These are phyloP conservation scores for Thymelicus lineola DNA, from an alignment of 2,888 invertebrate species.

Conservation along the genomic window DNA sequence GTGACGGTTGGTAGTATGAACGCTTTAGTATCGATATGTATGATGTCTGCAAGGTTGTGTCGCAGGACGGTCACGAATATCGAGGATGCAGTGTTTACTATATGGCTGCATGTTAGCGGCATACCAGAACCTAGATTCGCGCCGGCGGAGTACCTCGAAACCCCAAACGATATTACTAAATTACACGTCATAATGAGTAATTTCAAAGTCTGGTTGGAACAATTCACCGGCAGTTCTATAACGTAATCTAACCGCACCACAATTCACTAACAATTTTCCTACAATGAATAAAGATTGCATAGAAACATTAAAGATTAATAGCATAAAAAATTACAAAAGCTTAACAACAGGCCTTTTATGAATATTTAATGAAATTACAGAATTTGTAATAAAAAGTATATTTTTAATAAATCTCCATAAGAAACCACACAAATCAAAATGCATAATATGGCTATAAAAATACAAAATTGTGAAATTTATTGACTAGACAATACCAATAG, in stretches of 20 bases:
- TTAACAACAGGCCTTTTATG: background rate
- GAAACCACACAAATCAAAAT: background rate
- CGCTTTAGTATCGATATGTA: constrained; percentile 61
- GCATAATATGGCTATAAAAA: no score
- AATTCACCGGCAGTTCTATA: constrained; percentile 58
- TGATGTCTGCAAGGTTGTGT: constrained; percentile 71
- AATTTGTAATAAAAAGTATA: constrained; percentile 1
- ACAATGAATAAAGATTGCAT: background rate
- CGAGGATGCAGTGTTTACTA: constrained; percentile 74
- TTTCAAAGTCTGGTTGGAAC: constrained; percentile 71
- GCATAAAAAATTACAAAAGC: constrained; percentile 1
- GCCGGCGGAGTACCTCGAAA: constrained; percentile 71
- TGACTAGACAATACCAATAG: constrained; percentile 27
- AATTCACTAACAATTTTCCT: background rate
- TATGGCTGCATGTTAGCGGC: constrained; percentile 75
- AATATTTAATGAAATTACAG: constrained; percentile 17
- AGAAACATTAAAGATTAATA: background rate
- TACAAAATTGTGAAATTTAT: background rate
- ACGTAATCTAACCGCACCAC: background rate
- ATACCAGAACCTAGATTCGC: constrained; percentile 70
- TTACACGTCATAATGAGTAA: constrained; percentile 62
- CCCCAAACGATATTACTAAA: constrained; percentile 64
- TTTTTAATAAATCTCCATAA: constrained; percentile 2
- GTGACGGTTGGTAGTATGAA: constrained; percentile 67
- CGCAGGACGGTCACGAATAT: constrained; percentile 60